Conservation (phyloP, 2,888 invertebrate species). For the Apeira syringaria region DNA sequence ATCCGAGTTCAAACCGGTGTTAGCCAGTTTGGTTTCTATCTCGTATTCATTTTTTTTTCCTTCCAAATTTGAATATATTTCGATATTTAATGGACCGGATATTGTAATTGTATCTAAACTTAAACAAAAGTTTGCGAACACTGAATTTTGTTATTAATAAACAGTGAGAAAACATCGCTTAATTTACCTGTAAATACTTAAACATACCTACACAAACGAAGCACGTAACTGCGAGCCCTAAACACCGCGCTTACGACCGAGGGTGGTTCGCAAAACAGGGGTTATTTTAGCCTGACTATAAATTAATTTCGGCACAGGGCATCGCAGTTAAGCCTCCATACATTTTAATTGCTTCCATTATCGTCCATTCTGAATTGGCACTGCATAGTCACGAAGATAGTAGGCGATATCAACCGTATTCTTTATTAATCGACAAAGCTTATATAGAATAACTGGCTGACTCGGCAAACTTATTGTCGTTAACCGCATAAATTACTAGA, state of each 20-base stretch:
- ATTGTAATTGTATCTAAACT: no score
- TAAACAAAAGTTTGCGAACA: no score
- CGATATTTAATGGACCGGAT: no score
- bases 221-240: constrained; percentile 42
- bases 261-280: constrained; percentile 54
- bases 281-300: constrained; percentile 75
- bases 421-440: no score
- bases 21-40: no score
- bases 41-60: no score
- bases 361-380: constrained; percentile 63
- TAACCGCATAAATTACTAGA: no score
- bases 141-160: no score
- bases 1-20: no score
- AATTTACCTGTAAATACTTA: constrained; percentile 10
- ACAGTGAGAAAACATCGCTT: neutral
- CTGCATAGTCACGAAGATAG: constrained; percentile 1
- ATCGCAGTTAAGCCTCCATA: constrained; percentile 82
- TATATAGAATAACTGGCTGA: no score
- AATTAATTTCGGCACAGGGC: constrained; percentile 79
- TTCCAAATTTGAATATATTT: no score
- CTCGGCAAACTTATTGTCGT: no score
- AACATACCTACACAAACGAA: constrained; percentile 7
- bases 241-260: constrained; percentile 55
- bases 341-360: constrained; percentile 83
- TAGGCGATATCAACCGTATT: neutral